Evolutionary conservation across 2,797 vertebrate genomes (phyloP).

Genomic region (Cuniculus paca): DNA sequence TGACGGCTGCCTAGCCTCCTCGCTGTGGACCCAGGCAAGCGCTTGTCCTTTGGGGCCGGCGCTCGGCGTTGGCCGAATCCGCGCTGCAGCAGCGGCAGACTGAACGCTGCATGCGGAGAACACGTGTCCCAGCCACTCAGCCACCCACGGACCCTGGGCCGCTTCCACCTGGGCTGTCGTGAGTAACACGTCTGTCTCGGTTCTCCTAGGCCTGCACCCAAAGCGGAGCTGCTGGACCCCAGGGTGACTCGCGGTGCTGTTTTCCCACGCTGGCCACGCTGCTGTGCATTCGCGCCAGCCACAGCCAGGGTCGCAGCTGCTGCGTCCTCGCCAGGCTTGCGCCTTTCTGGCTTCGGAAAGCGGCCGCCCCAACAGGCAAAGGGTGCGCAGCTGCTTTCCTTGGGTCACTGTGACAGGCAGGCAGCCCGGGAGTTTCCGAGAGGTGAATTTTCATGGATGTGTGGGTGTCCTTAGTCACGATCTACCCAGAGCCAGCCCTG

Average conservation of each 20-base stretch:
- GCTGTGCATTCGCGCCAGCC: accelerated
- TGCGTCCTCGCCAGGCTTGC: accelerated
- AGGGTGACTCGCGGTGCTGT: accelerated
- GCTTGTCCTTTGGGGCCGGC: too few species aligned
- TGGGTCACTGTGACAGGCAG: background rate
- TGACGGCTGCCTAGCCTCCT: background rate
- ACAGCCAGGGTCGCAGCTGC: accelerated
- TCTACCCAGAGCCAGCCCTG: background rate
- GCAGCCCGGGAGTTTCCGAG: background rate
- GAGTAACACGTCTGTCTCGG: background rate
- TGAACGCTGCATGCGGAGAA: too few species aligned
- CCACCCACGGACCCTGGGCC: accelerated
- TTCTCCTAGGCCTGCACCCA: background rate
- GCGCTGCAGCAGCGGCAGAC: background rate
- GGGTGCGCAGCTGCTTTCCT: background rate
- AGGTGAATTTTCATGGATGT: background rate
- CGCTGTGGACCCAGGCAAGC: accelerated
- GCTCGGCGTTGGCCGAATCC: too few species aligned
- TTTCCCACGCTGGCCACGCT: accelerated
- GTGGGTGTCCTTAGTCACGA: background rate
- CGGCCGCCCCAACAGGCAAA: accelerated
- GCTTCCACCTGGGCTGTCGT: background rate
- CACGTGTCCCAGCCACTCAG: accelerated
- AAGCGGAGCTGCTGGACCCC: background rate
- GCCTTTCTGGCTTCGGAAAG: background rate